Base-by-base conservation (phyloP, 2,888 invertebrate genomes). In the Julus scandinavius region DNA sequence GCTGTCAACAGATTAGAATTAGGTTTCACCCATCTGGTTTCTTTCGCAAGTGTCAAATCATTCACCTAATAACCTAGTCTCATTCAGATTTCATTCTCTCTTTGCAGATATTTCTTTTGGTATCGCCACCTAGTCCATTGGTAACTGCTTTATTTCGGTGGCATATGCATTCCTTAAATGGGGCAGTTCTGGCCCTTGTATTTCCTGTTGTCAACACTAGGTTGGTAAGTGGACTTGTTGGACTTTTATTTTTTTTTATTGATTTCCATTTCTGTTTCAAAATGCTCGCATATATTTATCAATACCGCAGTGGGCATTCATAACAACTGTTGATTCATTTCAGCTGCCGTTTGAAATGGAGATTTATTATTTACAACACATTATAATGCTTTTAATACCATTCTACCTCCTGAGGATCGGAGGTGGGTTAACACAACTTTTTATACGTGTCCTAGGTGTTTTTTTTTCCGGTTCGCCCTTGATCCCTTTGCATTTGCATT, bases 151-250 rank as follows among this genome's bases (percentile, higher is more conserved):
- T 97, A 89, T 98, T 98, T 93, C 95, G 98, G 91, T 95, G 98
- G 92, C 98, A 98, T 92, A 94, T 98, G 93, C 97, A 98, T 93
- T 96, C 97, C 92, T 94, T 98, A 91, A 97, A 98, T 93, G 99
- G 99, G 90, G 98, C 98, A 88, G 94, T 98, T 89, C 94, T 99
- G 91, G 99, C 99, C 89, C 96, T 97, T 92, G 91, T 97, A 90
- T 98, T 99, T 93, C 98, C 99, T 89, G 98, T 99, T 93, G 96
- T 97, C 88, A 98, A 98, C 92, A 97, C 98, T 88, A 94, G 98
- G 92, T 94, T 96, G 92, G 97, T 97, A 94, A 94, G 94, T 93
- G 89, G 72, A 13, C 5, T 41, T 83, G 17, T 80, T 80, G 7
- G 13, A 49, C 49, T 49, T 6, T 38, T n/a, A 41, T n/a, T 50